Conservation (phyloP, 2,888 invertebrate genomes). For the Andrena bicolor region DNA sequence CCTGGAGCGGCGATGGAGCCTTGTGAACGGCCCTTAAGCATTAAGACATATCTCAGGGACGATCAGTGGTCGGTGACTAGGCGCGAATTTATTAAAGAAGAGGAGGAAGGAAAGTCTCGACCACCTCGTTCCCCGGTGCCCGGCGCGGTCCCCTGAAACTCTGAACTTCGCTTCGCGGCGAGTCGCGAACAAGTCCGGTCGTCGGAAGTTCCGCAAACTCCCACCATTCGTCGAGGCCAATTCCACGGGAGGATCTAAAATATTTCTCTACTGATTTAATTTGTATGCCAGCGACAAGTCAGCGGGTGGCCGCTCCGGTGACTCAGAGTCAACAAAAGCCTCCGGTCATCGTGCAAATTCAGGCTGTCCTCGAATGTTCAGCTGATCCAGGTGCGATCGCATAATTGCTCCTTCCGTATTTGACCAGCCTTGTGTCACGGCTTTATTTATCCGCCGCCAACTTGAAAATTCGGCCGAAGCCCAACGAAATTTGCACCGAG, state of each 20-base stretch:
- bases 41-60: conserved; percentile 39
- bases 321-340: too few relatives aligned
- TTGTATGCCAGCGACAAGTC: too few relatives aligned
- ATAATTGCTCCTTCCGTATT: neutral
- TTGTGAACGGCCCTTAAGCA: neutral
- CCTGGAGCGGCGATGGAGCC: neutral
- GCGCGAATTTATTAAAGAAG: conserved; percentile 37
- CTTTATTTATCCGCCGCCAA: neutral
- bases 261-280: too few relatives aligned
- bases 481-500: neutral
- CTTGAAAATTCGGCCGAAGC: too few relatives aligned
- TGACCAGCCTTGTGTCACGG: neutral
- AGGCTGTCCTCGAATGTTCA: too few relatives aligned
- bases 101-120: conserved; percentile 15
- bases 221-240: neutral
- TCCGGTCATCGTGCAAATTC: too few relatives aligned
- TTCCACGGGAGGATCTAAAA: too few relatives aligned
- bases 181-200: neutral
- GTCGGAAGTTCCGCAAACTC: neutral
- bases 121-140: neutral
- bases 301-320: too few relatives aligned
- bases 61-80: conserved; percentile 33
- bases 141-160: neutral
- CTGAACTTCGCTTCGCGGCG: neutral
- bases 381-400: neutral